These are phyloP conservation scores for Eristalis tenax DNA, from an alignment of 2,888 invertebrate genomes.

Conservation along the genomic window DNA sequence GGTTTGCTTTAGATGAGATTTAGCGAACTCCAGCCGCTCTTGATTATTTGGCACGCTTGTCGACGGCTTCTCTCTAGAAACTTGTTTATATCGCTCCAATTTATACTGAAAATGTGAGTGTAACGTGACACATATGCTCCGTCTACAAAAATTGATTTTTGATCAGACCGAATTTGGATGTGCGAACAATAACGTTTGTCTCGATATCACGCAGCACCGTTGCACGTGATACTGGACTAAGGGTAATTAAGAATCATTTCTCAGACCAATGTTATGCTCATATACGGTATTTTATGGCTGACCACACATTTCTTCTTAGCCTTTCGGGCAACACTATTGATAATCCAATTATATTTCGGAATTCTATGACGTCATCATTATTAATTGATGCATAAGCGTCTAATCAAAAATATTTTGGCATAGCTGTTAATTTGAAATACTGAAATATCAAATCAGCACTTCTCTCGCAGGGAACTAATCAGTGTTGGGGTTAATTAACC, in stretches of 20 bases:
- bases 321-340: background rate
- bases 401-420: conserved; percentile 35
- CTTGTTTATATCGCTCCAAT: no score
- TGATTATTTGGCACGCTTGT: no score
- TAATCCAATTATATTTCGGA: conserved; percentile 3
- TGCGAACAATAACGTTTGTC: background rate
- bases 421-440: conserved; percentile 22
- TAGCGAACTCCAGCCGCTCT: no score
- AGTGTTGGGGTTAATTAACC: conserved; percentile 46
- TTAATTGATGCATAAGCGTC: conserved; percentile 28
- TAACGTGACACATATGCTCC: no score
- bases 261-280: background rate
- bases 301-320: background rate
- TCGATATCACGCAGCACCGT: background rate
- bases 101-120: no score
- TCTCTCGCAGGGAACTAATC: conserved; percentile 31
- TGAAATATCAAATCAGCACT: conserved; percentile 36
- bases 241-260: background rate
- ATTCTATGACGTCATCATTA: conserved; percentile 16
- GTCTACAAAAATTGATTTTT: no score
- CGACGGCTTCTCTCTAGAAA: no score
- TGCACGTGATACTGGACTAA: background rate
- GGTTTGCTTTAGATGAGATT: no score
- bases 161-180: background rate
- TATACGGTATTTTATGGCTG: background rate